A percentile compares a stretch with the other conserved stretches of the same genome.
These are phyloP conservation scores for Hymenochirus boettgeri DNA, from an alignment of 2,113 vertebrate genomes.

Conservation along the genomic window DNA sequence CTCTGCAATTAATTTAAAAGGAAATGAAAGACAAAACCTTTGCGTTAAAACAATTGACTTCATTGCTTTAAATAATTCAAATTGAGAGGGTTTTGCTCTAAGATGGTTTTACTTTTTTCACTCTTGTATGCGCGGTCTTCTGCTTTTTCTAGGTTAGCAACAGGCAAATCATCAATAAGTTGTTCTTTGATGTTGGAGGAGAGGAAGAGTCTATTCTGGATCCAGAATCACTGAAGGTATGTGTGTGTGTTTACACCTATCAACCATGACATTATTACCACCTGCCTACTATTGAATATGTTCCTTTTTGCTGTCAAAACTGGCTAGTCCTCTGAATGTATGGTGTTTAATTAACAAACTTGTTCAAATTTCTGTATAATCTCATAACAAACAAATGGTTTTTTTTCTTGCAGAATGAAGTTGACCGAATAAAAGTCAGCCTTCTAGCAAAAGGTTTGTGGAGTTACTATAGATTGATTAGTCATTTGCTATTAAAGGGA, in stretches of 20 bases:
- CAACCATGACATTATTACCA: neutral
- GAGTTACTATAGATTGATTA: too few species aligned
- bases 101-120: too few species aligned
- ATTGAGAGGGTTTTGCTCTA: too few species aligned
- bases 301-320: neutral
- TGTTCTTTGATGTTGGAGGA: constrained; percentile 81
- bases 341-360: too few species aligned
- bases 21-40: too few species aligned
- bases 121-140: constrained; percentile 2
- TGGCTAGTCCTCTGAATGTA: neutral
- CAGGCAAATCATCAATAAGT: constrained; percentile 83
- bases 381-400: too few species aligned
- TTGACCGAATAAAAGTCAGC: constrained; percentile 72
- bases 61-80: too few species aligned
- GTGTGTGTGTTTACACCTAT: neutral
- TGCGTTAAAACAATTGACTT: too few species aligned
- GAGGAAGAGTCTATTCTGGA: constrained; percentile 70
- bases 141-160: constrained; percentile 74
- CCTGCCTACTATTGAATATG: neutral
- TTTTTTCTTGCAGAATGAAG: constrained; percentile 91
- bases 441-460: constrained; percentile 81
- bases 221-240: constrained; percentile 84
- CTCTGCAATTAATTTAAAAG: too few species aligned
- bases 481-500: too few species aligned
- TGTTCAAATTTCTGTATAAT: too few species aligned